Evolutionary conservation across 2,113 vertebrate species (phyloP).

Genomic region (Tylochromis polylepis): DNA sequence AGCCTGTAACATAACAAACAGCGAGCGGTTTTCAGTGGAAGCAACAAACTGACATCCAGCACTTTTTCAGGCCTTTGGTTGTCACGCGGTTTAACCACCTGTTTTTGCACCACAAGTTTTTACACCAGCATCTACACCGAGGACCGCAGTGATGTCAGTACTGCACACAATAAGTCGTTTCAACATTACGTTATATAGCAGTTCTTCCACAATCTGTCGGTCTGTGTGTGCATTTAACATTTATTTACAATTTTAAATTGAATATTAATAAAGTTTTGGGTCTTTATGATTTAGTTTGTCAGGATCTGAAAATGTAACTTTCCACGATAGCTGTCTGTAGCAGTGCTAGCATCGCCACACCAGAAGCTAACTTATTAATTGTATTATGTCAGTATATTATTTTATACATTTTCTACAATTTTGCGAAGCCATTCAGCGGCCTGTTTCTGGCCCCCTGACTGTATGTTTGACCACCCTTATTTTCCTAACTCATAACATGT

Average conservation of each 20-base stretch:
- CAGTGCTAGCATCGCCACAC: not conserved
- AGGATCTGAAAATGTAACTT: not conserved
- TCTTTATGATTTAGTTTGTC: not conserved
- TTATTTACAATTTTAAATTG: not conserved
- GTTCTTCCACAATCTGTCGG: too few relatives aligned
- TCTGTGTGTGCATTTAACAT: not conserved
- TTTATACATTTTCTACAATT: not conserved
- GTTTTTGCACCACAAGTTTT: not conserved
- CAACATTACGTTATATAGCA: too few relatives aligned
- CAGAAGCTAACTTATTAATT: not conserved
- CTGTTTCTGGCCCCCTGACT: not conserved
- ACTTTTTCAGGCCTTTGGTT: not conserved
- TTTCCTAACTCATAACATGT: not conserved
- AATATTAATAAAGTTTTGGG: too few relatives aligned
- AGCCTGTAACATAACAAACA: not conserved
- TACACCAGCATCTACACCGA: not conserved
- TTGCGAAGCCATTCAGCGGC: fast-evolving
- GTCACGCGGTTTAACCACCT: not conserved
- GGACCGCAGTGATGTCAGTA: not conserved
- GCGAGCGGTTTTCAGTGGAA: not conserved
- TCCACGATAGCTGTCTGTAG: not conserved
- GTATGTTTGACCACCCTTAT: not conserved
- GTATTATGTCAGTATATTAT: not conserved
- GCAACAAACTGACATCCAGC: not conserved
- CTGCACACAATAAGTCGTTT: not conserved